Base-by-base conservation (phyloP, 2,797 vertebrate genomes). In the Otolemur crassicaudatus region DNA sequence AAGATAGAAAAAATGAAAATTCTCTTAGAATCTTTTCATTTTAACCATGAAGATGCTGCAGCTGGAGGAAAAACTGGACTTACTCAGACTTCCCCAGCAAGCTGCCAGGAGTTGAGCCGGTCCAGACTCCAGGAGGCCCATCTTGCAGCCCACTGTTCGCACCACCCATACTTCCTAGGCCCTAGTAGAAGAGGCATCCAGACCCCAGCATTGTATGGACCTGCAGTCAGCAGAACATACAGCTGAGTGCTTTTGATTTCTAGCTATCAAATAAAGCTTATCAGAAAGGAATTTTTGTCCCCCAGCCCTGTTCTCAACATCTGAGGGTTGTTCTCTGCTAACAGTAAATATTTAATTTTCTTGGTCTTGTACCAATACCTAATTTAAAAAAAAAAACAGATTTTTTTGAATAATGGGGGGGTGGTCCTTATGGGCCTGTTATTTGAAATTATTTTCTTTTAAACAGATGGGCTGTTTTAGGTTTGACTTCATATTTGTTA, bases 251-350 rank as follows among this genome's bases (percentile, higher is more conserved):
- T 43, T 86, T 76, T 69, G 91, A 97, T 98, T 97, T 98, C 91
- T 97, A 97, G 72, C 90, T 97, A 96, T 96, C 98, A 98, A 97
- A 96, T 40, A 93, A 77, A 98, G 98, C 97, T 98, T 98, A 98
- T 97, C 95, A 91, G 96, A 97, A 96, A 94, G 92, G 97, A 98
- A 98, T 98, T 97, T 98, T 95, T 97, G 93, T 96, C 98, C 94
- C 97, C 97, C 94, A 97, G 83, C 94, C 96, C 97, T 98, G 61
- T 22, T 69, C 73, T 43, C 37, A 65, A 69, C 43, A 97, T 60
- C 56, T 29, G 98, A 97, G 94, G 94, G 75, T 69, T 93, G 97
- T 97, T 97, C 94, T 98, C 96, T 91, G 91, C 94, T 87, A 94
- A 97, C 65, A 96, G 94, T 97, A 98, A 97, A 95, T 97, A 97